phyloP scores from a whole-genome alignment of 2,888 invertebrate genomes.

The Cybosia mesomella region DNA sequence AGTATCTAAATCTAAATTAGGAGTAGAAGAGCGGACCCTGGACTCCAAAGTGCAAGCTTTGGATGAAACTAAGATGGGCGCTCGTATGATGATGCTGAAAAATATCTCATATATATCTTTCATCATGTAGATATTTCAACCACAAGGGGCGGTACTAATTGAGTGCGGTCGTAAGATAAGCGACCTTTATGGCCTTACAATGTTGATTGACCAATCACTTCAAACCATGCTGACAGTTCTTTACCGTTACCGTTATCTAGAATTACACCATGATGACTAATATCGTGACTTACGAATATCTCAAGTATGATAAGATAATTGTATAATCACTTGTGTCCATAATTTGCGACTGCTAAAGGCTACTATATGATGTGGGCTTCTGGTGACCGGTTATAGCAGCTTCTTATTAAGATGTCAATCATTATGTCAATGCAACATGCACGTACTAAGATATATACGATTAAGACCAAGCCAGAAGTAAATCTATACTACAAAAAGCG shows the following conservation, averaged over 20 bases:
- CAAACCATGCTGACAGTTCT: background rate
- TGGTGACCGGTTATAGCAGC: background rate
- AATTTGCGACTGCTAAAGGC: background rate
- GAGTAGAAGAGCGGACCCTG: no score
- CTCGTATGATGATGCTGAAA: background rate
- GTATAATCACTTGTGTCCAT: background rate
- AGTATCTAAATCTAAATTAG: no score
- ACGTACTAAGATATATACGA: background rate
- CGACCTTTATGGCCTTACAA: slow-evolving; percentile 3
- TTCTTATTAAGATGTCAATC: slow-evolving; percentile 3
- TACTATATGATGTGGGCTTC: background rate
- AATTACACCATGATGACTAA: slow-evolving; percentile 1
- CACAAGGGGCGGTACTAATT: background rate
- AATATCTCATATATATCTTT: background rate
- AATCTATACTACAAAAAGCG: background rate
- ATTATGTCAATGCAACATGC: background rate
- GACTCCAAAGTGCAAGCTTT: background rate
- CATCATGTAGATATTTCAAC: background rate
- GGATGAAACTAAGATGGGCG: background rate
- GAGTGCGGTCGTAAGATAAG: background rate
- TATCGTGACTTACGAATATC: background rate
- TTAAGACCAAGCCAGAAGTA: background rate
- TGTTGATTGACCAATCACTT: background rate
- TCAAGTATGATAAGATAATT: slow-evolving; percentile 8
- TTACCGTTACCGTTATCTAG: no score